A percentile compares a stretch with the other conserved stretches of the same genome.
Evolutionary conservation across 1,140 invertebrate species (phyloP).

Genomic region (Lucilia cuprina): DNA sequence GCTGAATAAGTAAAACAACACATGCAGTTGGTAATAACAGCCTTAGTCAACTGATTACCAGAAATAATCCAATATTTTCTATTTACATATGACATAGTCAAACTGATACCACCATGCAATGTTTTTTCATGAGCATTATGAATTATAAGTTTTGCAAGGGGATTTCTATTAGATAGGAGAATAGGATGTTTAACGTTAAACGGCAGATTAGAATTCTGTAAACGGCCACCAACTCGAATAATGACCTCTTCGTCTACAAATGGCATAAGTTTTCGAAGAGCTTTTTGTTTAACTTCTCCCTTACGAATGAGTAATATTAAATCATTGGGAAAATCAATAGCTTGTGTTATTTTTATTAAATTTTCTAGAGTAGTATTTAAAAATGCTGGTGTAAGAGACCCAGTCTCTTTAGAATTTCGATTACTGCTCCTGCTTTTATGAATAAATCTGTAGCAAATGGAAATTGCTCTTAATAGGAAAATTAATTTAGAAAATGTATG

Average conservation of each 20-base stretch:
- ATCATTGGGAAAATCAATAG: background rate
- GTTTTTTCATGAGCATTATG: background rate
- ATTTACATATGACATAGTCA: background rate
- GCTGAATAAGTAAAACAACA: background rate
- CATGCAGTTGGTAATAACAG: background rate
- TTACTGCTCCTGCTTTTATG: background rate
- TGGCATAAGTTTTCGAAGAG: background rate
- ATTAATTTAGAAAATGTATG: background rate
- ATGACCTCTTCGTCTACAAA: background rate
- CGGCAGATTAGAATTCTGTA: background rate
- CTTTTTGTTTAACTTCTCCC: background rate
- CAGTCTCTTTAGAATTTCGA: background rate
- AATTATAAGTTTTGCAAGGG: slow-evolving; percentile 14
- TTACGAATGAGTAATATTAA: background rate
- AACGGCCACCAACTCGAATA: background rate
- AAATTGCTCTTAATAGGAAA: background rate
- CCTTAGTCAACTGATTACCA: background rate
- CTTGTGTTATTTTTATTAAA: no score
- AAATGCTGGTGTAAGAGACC: no score
- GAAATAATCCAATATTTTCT: background rate
- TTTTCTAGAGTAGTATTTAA: no score
- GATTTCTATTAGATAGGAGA: slow-evolving; percentile 16
- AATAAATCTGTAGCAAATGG: background rate
- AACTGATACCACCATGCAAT: background rate
- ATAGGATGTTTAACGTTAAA: background rate